Percentiles rank a stretch among this genome's conserved stretches.
These are phyloP conservation scores for Lontra canadensis DNA, from an alignment of 2,113 vertebrate species.

Conservation along the genomic window DNA sequence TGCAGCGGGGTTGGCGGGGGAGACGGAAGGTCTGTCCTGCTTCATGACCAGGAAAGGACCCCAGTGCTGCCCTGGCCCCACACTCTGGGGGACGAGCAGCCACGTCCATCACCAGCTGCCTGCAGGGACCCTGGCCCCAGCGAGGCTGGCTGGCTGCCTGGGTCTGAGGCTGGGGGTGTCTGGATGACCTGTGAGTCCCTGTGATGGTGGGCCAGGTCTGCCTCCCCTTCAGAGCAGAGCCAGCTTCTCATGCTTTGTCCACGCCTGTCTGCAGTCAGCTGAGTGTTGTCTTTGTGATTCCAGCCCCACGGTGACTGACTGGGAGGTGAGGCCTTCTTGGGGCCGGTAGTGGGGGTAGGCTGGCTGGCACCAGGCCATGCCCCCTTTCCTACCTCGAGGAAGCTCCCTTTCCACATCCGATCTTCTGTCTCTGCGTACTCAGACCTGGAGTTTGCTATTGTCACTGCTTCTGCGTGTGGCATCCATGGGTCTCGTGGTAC, in stretches of 20 bases:
- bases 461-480: neutral
- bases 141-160: accelerated
- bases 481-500: accelerated
- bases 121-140: accelerated
- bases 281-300: accelerated
- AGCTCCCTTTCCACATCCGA: too few species aligned
- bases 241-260: neutral
- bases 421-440: accelerated
- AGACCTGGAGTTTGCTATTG: neutral
- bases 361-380: neutral
- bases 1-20: accelerated
- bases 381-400: neutral
- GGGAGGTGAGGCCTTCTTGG: accelerated
- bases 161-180: neutral
- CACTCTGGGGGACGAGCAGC: neutral
- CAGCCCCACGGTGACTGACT: accelerated
- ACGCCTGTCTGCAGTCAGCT: accelerated
- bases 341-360: neutral
- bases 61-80: neutral
- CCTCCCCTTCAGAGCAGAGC: neutral
- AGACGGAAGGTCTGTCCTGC: neutral
- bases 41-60: neutral
- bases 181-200: neutral
- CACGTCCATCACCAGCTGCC: accelerated
- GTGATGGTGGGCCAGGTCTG: neutral